phyloP scores from a whole-genome alignment of 2,113 vertebrate genomes.

The Takifugu flavidus region DNA sequence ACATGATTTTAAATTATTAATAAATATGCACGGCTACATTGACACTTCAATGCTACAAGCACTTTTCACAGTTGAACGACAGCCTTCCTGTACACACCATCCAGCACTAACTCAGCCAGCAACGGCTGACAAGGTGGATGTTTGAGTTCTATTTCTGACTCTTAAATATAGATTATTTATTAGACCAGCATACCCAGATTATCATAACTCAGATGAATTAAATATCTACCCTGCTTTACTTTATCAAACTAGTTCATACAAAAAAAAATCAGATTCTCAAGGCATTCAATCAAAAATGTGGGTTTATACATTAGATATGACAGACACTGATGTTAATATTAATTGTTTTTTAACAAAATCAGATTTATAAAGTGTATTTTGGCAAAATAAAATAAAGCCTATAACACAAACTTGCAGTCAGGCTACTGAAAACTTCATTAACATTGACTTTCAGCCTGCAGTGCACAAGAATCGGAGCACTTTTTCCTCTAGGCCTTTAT shows the following conservation, averaged over 20 bases:
- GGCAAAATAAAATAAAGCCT: too few relatives aligned
- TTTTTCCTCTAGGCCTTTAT: too few relatives aligned
- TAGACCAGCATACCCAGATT: conserved; percentile 22
- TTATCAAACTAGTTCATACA: conserved; percentile 23
- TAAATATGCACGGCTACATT: conserved; percentile 86
- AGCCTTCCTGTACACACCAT: conserved; percentile 52
- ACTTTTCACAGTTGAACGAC: conserved; percentile 80
- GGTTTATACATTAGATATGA: too few relatives aligned
- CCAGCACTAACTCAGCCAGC: conserved; percentile 32
- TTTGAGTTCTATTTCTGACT: too few relatives aligned
- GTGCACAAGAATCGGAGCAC: too few relatives aligned
- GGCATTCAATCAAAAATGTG: neutral
- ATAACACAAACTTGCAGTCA: too few relatives aligned
- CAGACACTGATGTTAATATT: too few relatives aligned
- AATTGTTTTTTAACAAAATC: too few relatives aligned
- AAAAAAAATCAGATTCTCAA: neutral
- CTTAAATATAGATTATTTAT: neutral
- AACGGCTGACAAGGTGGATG: conserved; percentile 30
- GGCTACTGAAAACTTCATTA: too few relatives aligned
- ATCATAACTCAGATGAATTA: conserved; percentile 17
- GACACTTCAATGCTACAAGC: conserved; percentile 86
- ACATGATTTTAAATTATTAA: conserved; percentile 91
- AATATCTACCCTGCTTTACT: conserved; percentile 57
- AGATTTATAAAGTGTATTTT: too few relatives aligned
- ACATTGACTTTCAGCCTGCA: too few relatives aligned